phyloP scores from a whole-genome alignment of 2,888 invertebrate species.

The Pterostichus madidus region DNA sequence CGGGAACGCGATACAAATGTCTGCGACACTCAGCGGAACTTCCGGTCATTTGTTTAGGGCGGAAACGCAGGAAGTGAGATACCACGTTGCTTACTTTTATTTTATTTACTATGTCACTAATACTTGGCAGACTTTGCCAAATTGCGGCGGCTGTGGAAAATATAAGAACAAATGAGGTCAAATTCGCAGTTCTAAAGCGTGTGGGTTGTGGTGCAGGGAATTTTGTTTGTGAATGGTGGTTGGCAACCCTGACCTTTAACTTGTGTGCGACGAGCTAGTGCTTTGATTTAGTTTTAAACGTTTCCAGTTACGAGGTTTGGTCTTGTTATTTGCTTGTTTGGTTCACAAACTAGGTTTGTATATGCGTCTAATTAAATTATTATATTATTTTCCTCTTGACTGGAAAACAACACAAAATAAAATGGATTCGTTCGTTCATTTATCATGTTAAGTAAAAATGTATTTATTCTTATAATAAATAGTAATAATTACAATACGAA shows the following conservation, averaged over 20 bases:
- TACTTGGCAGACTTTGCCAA: constrained; percentile 20
- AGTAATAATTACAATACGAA: too few relatives aligned
- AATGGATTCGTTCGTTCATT: too few relatives aligned
- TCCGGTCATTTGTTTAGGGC: constrained; percentile 48
- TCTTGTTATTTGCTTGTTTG: too few relatives aligned
- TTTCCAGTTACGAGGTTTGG: too few relatives aligned
- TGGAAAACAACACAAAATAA: too few relatives aligned
- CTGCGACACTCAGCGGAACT: constrained; percentile 41
- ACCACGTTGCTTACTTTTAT: constrained; percentile 31
- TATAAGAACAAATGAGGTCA: constrained; percentile 50
- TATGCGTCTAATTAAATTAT: too few relatives aligned
- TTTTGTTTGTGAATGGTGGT: constrained; percentile 14
- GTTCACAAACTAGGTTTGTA: too few relatives aligned
- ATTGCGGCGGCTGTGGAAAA: constrained; percentile 24
- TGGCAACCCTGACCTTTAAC: constrained; percentile 49
- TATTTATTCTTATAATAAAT: too few relatives aligned
- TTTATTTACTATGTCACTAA: constrained; percentile 37
- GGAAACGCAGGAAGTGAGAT: constrained; percentile 26
- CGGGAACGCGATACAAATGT: constrained; percentile 32
- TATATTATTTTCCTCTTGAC: too few relatives aligned
- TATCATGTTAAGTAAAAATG: too few relatives aligned
- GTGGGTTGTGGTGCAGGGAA: not conserved
- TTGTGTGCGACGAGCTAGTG: not conserved
- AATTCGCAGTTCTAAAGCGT: not conserved
- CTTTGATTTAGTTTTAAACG: too few relatives aligned